A percentile compares a stretch with the other conserved stretches of the same genome.
phyloP scores from a whole-genome alignment of 1,140 invertebrate species.

The Scaptomyza graminum region DNA sequence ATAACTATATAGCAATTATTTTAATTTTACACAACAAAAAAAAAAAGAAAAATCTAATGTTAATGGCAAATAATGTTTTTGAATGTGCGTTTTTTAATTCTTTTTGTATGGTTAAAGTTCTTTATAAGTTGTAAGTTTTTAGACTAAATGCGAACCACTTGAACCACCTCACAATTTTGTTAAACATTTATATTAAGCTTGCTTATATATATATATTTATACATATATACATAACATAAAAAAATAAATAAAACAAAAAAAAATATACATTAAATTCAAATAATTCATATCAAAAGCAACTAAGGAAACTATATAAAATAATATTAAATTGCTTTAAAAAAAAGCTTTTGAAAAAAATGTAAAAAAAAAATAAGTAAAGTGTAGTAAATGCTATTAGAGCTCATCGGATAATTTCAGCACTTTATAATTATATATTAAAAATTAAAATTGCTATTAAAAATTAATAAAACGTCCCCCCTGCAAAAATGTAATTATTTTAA shows the following conservation, averaged over 20 bases:
- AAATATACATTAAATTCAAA: slow-evolving; percentile 21
- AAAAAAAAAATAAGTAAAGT: slow-evolving; percentile 26
- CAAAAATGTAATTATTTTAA: slow-evolving; percentile 72
- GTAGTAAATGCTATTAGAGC: slow-evolving; percentile 16
- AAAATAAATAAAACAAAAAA: slow-evolving; percentile 31
- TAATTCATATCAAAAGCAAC: slow-evolving; percentile 62
- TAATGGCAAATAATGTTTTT: slow-evolving; percentile 40
- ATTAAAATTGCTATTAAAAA: slow-evolving; percentile 25
- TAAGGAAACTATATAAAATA: slow-evolving; percentile 37
- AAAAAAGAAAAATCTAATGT: slow-evolving; percentile 24
- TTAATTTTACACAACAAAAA: slow-evolving; percentile 19
- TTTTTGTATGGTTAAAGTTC: slow-evolving; percentile 53
- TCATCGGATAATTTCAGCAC: slow-evolving; percentile 26
- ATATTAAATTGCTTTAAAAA: slow-evolving; percentile 36
- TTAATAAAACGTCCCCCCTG: slow-evolving; percentile 47
- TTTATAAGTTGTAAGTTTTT: slow-evolving; percentile 50
- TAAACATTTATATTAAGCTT: slow-evolving; percentile 64
- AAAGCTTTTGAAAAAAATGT: slow-evolving; percentile 31
- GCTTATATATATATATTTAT: slow-evolving; percentile 55
- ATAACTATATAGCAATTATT: slow-evolving; percentile 23
- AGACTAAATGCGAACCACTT: slow-evolving; percentile 73
- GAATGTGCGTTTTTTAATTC: slow-evolving; percentile 26
- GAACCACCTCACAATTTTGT: slow-evolving; percentile 79
- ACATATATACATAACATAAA: slow-evolving; percentile 14
- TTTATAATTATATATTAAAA: slow-evolving; percentile 20